phyloP scores from a whole-genome alignment of 2,888 invertebrate genomes.

The Lasioglossum lativentre region DNA sequence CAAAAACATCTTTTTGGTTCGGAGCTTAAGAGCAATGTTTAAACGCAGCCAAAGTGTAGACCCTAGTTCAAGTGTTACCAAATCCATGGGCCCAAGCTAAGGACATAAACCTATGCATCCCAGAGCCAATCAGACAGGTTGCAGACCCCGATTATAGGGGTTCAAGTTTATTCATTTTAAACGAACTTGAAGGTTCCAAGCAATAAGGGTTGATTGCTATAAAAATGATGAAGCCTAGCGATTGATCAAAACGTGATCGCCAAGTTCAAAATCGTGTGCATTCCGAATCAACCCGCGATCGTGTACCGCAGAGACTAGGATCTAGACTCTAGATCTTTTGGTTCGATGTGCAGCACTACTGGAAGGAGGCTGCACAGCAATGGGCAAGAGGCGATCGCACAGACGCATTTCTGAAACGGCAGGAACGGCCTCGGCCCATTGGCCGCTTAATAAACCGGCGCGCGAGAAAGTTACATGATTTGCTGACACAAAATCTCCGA shows the following conservation, averaged over 20 bases:
- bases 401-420: constrained; percentile 52
- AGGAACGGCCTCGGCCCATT: constrained; percentile 69
- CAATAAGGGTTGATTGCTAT: not conserved
- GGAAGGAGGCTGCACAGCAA: not conserved
- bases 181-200: not conserved
- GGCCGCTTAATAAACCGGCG: constrained; percentile 56
- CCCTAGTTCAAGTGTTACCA: not conserved
- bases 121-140: not conserved
- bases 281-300: not conserved
- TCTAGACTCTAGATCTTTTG: not conserved
- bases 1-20: not conserved
- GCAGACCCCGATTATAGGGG: not conserved
- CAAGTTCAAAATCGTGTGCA: constrained; percentile 20
- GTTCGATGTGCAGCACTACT: not conserved
- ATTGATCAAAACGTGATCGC: not conserved
- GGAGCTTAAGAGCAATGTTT: not conserved
- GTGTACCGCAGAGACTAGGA: not conserved
- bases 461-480: constrained; percentile 55
- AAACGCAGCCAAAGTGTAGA: not conserved
- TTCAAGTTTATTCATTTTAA: not conserved
- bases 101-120: not conserved
- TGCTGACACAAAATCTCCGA: constrained; percentile 57
- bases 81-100: not conserved
- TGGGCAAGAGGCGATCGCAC: constrained; percentile 43
- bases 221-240: not conserved